A percentile compares a stretch with the other conserved stretches of the same genome.
phyloP scores from a whole-genome alignment of 2,797 vertebrate species.

The Urophycis tenuis region DNA sequence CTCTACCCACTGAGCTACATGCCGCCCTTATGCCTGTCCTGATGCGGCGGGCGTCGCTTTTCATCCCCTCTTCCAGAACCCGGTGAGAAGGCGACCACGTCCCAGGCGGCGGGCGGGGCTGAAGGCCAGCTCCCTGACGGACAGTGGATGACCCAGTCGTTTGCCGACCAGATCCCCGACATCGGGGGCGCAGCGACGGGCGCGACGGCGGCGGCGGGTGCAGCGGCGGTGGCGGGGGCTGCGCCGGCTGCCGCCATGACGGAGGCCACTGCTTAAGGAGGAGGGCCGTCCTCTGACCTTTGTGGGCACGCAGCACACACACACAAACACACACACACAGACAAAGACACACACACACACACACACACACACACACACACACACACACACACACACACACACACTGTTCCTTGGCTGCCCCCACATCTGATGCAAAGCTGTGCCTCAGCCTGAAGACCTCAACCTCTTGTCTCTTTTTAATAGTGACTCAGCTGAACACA shows the following conservation, averaged over 20 bases:
- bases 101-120: constrained; percentile 36
- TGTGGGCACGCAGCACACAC: constrained; percentile 28
- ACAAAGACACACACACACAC: background rate
- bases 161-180: constrained; percentile 81
- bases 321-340: background rate
- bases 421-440: constrained; percentile 25
- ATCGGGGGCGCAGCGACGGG: constrained; percentile 59
- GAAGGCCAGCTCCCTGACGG: constrained; percentile 72
- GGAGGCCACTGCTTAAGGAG: background rate
- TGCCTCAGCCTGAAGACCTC: constrained; percentile 15
- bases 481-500: constrained; percentile 42
- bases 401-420: constrained; percentile 14
- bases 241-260: background rate
- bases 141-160: constrained; percentile 83
- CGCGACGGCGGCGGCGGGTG: constrained; percentile 13
- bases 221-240: background rate
- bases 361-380: constrained; percentile 20
- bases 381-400: constrained; percentile 30
- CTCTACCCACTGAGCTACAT: too few relatives aligned
- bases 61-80: constrained; percentile 39
- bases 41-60: too few relatives aligned
- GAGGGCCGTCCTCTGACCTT: background rate
- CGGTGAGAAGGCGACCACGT: constrained; percentile 51
- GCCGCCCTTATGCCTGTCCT: too few relatives aligned
- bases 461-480: constrained; percentile 38